Percentiles rank a stretch among this genome's conserved stretches.
Evolutionary conservation across 2,888 invertebrate genomes (phyloP).

Genomic region (Melinopterus prodromus): DNA sequence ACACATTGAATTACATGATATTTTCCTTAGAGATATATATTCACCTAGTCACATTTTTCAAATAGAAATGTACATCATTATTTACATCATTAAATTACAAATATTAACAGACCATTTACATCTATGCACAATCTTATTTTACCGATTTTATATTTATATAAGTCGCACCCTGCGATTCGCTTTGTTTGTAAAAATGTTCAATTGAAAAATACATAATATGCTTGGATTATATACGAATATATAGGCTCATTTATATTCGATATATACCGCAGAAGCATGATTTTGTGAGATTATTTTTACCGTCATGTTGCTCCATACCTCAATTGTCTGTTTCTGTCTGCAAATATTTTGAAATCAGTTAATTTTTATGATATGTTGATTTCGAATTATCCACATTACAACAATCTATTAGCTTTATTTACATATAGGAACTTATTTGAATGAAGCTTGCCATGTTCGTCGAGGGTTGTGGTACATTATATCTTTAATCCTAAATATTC

Average conservation of each 20-base stretch:
- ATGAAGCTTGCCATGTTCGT: background rate
- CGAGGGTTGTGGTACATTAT: too few relatives aligned
- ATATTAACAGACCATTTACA: constrained; percentile 32
- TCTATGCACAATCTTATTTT: constrained; percentile 27
- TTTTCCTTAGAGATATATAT: background rate
- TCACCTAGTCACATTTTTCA: background rate
- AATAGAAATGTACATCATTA: constrained; percentile 9
- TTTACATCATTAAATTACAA: constrained; percentile 15
- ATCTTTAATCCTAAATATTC: background rate
- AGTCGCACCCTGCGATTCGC: constrained; percentile 60
- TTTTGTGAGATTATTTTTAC: background rate
- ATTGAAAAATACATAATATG: constrained; percentile 16
- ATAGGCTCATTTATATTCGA: constrained; percentile 56
- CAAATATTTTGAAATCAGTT: background rate
- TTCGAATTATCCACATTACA: background rate
- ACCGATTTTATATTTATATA: constrained; percentile 42
- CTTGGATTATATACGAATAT: constrained; percentile 55
- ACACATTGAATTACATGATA: background rate
- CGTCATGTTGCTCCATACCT: background rate
- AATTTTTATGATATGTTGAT: background rate
- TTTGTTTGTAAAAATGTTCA: constrained; percentile 37
- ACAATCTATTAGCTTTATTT: background rate
- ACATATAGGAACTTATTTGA: background rate
- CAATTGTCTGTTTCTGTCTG: background rate
- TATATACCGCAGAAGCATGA: constrained; percentile 43